Evolutionary conservation across 2,888 invertebrate genomes (phyloP), one percentile per base, ranked within the genome.

Genomic region (Microdon myrmicae): DNA sequence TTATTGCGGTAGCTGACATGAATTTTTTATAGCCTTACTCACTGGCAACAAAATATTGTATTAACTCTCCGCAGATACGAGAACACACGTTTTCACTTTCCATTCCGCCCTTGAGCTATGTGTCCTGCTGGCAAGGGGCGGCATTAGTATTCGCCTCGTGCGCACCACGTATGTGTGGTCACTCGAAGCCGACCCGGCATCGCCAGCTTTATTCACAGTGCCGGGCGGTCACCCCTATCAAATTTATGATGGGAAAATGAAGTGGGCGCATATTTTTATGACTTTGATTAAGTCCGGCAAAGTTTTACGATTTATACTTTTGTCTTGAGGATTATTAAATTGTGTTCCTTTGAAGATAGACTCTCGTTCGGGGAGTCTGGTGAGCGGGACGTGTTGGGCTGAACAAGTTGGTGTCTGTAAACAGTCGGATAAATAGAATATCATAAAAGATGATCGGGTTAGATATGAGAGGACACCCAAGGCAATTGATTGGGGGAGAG

Each of bases 1-100:
- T 58, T 64, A 64, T 64, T 64, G 58, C 53, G 56, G 58, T 64
- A 64, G 64, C 64, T 64, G 64, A 64, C 56, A 58, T 64, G 64
- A 64, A 64, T 64, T 64, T 51, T 64, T 47, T 56, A 64, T 64
- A 43, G 51, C 38, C 43, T 41, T 26, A 56, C 56, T n/a, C n/a
- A 51, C 23, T 56, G 45, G 64, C 51, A 56, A 58, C 47, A 56
- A 64, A 64, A 53, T 64, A 64, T n/a, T n/a, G n/a, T n/a, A n/a
- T 64, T 64, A 64, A 64, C 58, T 64, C 64, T 51, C n/a, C n/a
- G 45, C 38, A 47, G 56, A 64, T 64, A 56, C 51, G n/a, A n/a
- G n/a, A 20, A 43, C 43, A 56, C 41, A 64, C 47, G 53, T 53
- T 58, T 64, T 47, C 64, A 58, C 64, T 64, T 64, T 58, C 45